A percentile compares a stretch with the other conserved stretches of the same genome.
Conservation (phyloP, 2,888 invertebrate species). For the Endotricha flammealis region DNA sequence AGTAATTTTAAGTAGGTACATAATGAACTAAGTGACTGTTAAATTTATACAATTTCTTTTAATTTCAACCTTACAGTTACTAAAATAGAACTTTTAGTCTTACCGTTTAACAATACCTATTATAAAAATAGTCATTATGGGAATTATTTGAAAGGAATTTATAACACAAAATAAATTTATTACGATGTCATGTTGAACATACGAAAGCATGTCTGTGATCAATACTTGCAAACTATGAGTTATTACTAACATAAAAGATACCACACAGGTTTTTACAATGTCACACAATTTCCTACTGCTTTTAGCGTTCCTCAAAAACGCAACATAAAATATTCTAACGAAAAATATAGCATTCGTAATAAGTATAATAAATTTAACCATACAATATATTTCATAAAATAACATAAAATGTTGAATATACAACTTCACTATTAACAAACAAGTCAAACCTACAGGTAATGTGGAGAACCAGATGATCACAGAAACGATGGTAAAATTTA, state of each 20-base stretch:
- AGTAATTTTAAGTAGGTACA: too few relatives aligned
- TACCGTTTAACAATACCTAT: constrained; percentile 19
- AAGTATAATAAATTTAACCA: constrained; percentile 40
- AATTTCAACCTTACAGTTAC: neutral
- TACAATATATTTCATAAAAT: constrained; percentile 33
- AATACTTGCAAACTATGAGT: constrained; percentile 50
- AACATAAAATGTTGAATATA: constrained; percentile 16
- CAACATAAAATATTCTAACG: constrained; percentile 40
- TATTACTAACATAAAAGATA: constrained; percentile 41
- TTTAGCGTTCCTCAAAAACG: constrained; percentile 21
- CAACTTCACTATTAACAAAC: constrained; percentile 17
- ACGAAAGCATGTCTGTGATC: constrained; percentile 31
- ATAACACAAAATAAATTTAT: constrained; percentile 28
- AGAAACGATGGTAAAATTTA: constrained; percentile 28
- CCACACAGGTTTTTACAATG: constrained; percentile 29
- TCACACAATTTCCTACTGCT: constrained; percentile 23
- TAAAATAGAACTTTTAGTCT: neutral
- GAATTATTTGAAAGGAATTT: constrained; percentile 36
- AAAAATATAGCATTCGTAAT: constrained; percentile 41
- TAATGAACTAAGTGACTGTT: too few relatives aligned
- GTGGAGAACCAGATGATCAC: constrained; percentile 35
- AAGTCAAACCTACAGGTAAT: constrained; percentile 31
- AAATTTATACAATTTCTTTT: neutral
- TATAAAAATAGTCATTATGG: constrained; percentile 31
- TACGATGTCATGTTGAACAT: constrained; percentile 2